Evolutionary conservation across 2,113 vertebrate species (phyloP), one percentile per base, ranked within the genome.

Genomic region (Podiceps cristatus): DNA sequence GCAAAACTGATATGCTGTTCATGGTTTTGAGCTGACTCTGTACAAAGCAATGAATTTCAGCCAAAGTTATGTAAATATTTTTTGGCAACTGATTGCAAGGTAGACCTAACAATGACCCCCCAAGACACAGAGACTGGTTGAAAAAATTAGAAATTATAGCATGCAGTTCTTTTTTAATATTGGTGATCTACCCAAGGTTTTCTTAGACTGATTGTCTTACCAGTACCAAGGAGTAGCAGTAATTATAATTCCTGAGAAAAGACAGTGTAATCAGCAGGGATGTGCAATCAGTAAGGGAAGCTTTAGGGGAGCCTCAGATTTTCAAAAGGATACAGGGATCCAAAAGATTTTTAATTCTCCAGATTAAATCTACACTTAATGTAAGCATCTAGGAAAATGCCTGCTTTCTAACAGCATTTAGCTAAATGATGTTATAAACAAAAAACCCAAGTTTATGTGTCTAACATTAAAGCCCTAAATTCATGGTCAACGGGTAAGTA

Each of bases 221-320:
- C 49, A 66, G 19, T 66, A 71, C 23, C 13, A 33, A 44, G 29
- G 7, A 44, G 11, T 53, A 66, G 35, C 47, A 62, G 18, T n/a
- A 47, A 60, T 49, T 37, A 31, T 31, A 55, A 67, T 35, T 67
- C 33, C 60, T 87, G 35, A 50, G 58, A 86, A 82, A 55, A 50
- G 5, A 18, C 3, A n/a, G 5, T 33, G 45, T 5, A 7, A 74
- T 71, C 31, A 58, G 29, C 9, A 29, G 8, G 4, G 2, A 10
- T 0, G 0, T 25, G 45, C 5, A 7, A 74, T 71, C 31, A 58
- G 29, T 11, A 29, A 8, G 4, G 2, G 11, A 89, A 80, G 19
- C 2, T 84, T 76, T 44, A 45, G 18, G 35, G 22, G 7, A 88
- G 1, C 10, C 22, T 72, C 49, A 47, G 45, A 59, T 29, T 27